These are phyloP conservation scores for Drosophila peninsularis DNA, from an alignment of 2,888 invertebrate species.

Conservation along the genomic window DNA sequence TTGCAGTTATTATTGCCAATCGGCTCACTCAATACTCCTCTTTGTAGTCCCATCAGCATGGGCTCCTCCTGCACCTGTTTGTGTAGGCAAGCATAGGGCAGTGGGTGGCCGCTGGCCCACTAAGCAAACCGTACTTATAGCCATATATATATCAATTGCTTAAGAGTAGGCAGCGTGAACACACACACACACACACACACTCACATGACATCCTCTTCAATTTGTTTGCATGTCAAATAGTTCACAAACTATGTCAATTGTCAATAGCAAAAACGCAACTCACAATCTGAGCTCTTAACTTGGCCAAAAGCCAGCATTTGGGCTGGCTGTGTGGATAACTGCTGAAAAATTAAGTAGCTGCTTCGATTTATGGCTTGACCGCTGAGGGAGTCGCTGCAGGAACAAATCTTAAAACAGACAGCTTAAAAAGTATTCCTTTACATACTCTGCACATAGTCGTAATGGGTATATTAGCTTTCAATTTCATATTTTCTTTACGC, in stretches of 20 bases:
- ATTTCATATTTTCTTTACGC: too few relatives aligned
- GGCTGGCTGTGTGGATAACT: conserved; percentile 23
- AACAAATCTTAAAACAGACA: conserved; percentile 46
- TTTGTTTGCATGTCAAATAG: conserved; percentile 48
- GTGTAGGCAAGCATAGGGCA: neutral
- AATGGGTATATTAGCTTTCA: neutral
- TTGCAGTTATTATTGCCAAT: too few relatives aligned
- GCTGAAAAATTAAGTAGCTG: conserved; percentile 65
- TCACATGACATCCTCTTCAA: conserved; percentile 3
- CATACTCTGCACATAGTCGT: neutral
- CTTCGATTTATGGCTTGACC: conserved; percentile 57
- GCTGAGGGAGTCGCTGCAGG: conserved; percentile 10
- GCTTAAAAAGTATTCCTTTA: conserved; percentile 1
- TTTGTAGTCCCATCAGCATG: too few relatives aligned
- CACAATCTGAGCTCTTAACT: conserved; percentile 22
- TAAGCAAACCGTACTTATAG: neutral
- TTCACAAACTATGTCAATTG: conserved; percentile 58
- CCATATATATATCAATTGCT: neutral
- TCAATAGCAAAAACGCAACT: conserved; percentile 39
- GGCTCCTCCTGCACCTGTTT: too few relatives aligned
- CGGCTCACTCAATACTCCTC: too few relatives aligned
- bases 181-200: neutral
- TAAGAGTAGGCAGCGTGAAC: neutral
- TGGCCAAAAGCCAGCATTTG: conserved; percentile 34
- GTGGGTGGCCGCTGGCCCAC: neutral